These are phyloP conservation scores for Pituophis catenifer DNA, from an alignment of 2,113 vertebrate species.

Conservation along the genomic window DNA sequence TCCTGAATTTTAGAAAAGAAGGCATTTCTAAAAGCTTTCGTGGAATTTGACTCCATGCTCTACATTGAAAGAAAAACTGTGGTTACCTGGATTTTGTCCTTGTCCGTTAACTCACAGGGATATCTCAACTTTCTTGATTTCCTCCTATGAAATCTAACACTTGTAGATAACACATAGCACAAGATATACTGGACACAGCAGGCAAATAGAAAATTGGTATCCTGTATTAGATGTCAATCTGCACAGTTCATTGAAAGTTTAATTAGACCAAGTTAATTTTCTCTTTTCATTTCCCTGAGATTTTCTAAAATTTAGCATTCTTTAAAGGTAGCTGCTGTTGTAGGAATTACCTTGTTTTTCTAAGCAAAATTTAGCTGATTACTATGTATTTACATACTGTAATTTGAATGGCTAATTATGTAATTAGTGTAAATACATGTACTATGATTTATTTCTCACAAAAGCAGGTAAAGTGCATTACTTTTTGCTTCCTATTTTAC, in stretches of 20 bases:
- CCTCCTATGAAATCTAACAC: neutral
- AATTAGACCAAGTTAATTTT: slow-evolving; percentile 73
- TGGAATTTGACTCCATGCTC: neutral
- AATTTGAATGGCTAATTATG: slow-evolving; percentile 83
- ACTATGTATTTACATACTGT: slow-evolving; percentile 80
- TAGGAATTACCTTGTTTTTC: slow-evolving; percentile 82
- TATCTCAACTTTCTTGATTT: neutral
- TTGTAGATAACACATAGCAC: slow-evolving; percentile 20
- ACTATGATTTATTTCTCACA: slow-evolving; percentile 75
- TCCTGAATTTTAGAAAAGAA: neutral
- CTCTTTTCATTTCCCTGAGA: slow-evolving; percentile 64
- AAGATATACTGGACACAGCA: slow-evolving; percentile 47
- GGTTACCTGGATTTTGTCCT: neutral
- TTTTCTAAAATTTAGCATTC: slow-evolving; percentile 76
- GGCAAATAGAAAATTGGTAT: slow-evolving; percentile 46
- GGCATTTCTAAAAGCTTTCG: neutral
- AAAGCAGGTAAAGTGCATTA: slow-evolving; percentile 66
- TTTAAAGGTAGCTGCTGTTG: slow-evolving; percentile 79
- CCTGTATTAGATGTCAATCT: slow-evolving; percentile 25
- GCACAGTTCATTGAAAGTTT: slow-evolving; percentile 51
- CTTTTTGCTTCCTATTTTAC: slow-evolving; percentile 54
- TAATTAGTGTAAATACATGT: slow-evolving; percentile 80
- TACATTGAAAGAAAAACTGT: neutral
- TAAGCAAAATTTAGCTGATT: slow-evolving; percentile 83
- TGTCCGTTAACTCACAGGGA: neutral